phyloP scores from a whole-genome alignment of 2,888 invertebrate species.

The Conus canariensis region DNA sequence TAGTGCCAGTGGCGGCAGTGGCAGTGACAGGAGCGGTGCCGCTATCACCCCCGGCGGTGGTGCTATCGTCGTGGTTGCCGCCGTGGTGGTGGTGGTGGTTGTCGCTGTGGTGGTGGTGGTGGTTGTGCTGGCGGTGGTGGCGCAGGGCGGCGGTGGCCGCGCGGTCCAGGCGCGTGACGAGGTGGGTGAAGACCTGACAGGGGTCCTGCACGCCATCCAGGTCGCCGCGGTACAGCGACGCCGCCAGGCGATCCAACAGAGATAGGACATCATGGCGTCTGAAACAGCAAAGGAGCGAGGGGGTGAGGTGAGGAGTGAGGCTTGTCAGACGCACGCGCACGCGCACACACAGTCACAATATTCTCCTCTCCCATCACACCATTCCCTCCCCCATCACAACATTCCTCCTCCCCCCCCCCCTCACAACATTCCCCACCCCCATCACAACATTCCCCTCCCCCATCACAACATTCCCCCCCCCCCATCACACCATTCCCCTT shows the following conservation, averaged over 20 bases:
- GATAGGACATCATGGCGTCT: constrained; percentile 21
- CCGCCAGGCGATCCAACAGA: constrained; percentile 13
- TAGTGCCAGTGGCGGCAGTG: neutral
- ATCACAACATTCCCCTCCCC: no score
- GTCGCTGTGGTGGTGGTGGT: neutral
- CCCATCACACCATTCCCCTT: neutral
- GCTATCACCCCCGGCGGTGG: no score
- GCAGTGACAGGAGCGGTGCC: neutral
- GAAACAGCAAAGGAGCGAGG: neutral
- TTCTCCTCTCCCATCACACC: no score
- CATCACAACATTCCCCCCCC: no score
- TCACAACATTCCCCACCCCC: neutral
- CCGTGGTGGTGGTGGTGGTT: neutral
- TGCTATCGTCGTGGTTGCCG: neutral
- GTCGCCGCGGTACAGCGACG: constrained; percentile 31
- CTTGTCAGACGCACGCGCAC: no score
- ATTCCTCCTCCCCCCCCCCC: neutral
- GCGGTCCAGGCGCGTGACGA: constrained; percentile 32
- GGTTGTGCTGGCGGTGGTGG: neutral
- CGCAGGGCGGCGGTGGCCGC: neutral
- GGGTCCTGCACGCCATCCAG: constrained; percentile 25
- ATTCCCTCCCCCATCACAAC: no score
- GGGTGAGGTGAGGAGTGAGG: constrained; percentile 1
- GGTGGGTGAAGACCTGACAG: neutral
- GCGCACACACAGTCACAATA: no score